Evolutionary conservation across 2,888 invertebrate genomes (phyloP).

Genomic region (Ormyrus rosae): DNA sequence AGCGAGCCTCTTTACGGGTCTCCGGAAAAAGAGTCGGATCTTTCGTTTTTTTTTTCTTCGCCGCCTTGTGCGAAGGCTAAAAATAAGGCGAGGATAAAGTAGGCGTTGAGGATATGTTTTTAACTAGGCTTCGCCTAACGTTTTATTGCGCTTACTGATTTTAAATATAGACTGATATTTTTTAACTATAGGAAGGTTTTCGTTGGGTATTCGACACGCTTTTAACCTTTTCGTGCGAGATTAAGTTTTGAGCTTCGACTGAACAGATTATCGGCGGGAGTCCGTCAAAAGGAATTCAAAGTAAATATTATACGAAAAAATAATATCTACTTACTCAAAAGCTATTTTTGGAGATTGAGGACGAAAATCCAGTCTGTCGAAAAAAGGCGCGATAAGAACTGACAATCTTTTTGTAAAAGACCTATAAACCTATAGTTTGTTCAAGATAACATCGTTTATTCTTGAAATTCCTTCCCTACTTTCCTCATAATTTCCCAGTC

Average conservation of each 20-base stretch:
- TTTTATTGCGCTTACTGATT: too few species aligned
- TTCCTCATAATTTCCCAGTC: conserved; percentile 37
- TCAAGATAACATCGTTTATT: conserved; percentile 37
- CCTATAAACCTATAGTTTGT: conserved; percentile 21
- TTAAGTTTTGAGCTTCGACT: too few species aligned
- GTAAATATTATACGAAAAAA: conserved; percentile 7
- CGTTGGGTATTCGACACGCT: too few species aligned
- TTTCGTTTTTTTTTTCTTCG: neutral
- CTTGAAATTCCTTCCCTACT: conserved; percentile 44
- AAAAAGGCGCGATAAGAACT: conserved; percentile 16
- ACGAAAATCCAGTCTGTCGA: conserved; percentile 18
- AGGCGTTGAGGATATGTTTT: too few species aligned
- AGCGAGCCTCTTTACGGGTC: neutral
- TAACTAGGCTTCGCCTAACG: too few species aligned
- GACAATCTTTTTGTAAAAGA: conserved; percentile 25
- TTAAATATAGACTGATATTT: too few species aligned
- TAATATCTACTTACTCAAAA: neutral
- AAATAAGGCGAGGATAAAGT: too few species aligned
- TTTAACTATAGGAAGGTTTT: too few species aligned
- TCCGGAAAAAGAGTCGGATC: neutral
- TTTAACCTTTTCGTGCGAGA: too few species aligned
- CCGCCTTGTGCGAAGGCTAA: too few species aligned
- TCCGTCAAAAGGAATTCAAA: conserved; percentile 24
- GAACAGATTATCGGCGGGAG: conserved; percentile 16
- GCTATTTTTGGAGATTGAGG: conserved; percentile 21